Percentiles rank a stretch among this genome's conserved stretches.
phyloP scores from a whole-genome alignment of 2,797 vertebrate genomes.

The Serranus cabrilla region DNA sequence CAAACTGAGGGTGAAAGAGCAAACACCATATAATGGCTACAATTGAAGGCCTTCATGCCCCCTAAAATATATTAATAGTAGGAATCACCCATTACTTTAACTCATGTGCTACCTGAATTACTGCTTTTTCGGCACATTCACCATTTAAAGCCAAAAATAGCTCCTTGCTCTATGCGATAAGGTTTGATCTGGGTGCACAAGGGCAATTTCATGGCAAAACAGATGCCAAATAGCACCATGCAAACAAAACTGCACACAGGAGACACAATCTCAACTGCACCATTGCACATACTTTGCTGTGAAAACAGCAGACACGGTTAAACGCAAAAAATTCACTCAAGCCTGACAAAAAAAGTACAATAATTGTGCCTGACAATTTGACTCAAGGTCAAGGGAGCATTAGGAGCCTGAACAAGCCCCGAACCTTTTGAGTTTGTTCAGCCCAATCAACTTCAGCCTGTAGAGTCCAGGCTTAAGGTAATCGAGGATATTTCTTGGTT shows the following conservation, averaged over 20 bases:
- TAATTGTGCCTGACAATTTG: background rate
- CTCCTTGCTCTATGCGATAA: background rate
- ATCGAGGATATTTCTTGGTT: background rate
- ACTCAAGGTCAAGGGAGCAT: constrained; percentile 18
- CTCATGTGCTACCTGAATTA: background rate
- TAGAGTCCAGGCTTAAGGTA: background rate
- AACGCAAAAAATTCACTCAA: background rate
- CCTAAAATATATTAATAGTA: background rate
- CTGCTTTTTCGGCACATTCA: background rate
- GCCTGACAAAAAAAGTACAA: background rate
- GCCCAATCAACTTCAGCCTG: background rate
- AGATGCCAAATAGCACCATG: background rate
- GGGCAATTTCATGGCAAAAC: constrained; percentile 13
- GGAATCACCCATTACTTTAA: background rate
- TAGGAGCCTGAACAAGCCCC: background rate
- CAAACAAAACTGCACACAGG: background rate
- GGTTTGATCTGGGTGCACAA: background rate
- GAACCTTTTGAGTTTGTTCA: constrained; percentile 8
- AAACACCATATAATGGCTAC: background rate
- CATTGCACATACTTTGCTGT: background rate
- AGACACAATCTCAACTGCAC: background rate
- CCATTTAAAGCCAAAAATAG: background rate
- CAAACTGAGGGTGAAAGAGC: background rate
- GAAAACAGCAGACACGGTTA: constrained; percentile 9
- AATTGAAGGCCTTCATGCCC: background rate